Evolutionary conservation across 2,113 vertebrate species (phyloP), one percentile per base, ranked within the genome.

Genomic region (Turnix velox): DNA sequence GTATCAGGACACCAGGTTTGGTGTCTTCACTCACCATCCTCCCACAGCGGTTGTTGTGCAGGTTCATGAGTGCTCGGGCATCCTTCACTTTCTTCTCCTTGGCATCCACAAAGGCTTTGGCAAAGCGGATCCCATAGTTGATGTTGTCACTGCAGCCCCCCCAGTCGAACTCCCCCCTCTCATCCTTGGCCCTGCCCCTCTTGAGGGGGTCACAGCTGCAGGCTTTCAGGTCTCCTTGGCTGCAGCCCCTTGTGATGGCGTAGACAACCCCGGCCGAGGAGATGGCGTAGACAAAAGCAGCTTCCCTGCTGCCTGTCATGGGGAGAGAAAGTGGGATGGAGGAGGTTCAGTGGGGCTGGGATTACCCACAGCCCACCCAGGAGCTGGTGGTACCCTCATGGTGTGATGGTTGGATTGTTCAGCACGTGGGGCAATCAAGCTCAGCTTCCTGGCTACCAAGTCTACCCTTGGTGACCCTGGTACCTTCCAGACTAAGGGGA

Each of bases 111-210:
- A 99, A 99, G 79, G 98, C 98, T 95, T 99, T 99, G 93, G 99
- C 99, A 35, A 99, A 99, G 75, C 98, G 98, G 72, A 99, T 98
- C 24, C 99, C 99, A 2, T 99, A 99, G 97, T 99, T 98, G 94
- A 99, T 99, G 92, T 99, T 99, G 97, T 99, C 99, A 10, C 99
- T 99, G 94, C 99, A 99, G 95, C 99, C 99, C 1, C 99, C 99
- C 99, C 99, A 99, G 96, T 99, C 99, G 35, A 99, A 99, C 87
- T 99, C 99, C 66, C 99, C 99, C 52, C 98, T 97, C 16, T 98
- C 98, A 22, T 99, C 99, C 46, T 93, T 98, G 30, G 97, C 92
- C 59, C 98, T 98, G 51, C 99, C 99, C 7, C 98, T 98, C 94
- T 98, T 99, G 49, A 98, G 98, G 0, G 99, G 99, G 96, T 99